Evolutionary conservation across 2,113 vertebrate genomes (phyloP).

Genomic region (Salvelinus alpinus): DNA sequence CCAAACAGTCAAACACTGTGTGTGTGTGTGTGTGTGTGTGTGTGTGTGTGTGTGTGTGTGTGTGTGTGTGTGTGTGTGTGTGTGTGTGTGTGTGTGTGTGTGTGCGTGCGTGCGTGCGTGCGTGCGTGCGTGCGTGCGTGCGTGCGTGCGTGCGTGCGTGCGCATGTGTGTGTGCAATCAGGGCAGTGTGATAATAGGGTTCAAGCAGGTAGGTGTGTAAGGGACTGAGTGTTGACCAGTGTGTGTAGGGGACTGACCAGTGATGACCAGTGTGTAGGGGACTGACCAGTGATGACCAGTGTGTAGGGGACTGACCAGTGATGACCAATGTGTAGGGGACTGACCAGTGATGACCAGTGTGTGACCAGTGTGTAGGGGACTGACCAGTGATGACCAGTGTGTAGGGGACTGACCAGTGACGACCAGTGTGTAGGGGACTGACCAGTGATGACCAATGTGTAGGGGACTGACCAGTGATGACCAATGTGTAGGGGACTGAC

Average conservation of each 20-base stretch:
- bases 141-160: no score
- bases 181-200: constrained; percentile 19
- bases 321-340: constrained; percentile 63
- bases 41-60: no score
- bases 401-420: constrained; percentile 53
- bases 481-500: constrained; percentile 52
- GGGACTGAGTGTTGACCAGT: constrained; percentile 1
- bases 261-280: constrained; percentile 69
- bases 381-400: constrained; percentile 44
- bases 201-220: not conserved
- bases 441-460: not conserved
- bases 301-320: constrained; percentile 47
- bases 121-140: no score
- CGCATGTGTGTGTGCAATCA: no score
- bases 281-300: not conserved
- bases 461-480: constrained; percentile 49
- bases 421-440: not conserved
- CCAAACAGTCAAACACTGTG: not conserved
- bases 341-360: not conserved
- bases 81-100: no score
- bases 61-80: no score
- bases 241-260: not conserved
- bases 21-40: no score
- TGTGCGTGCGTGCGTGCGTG: no score
- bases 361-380: constrained; percentile 27